Conservation (phyloP, 2,888 invertebrate genomes). For the Diarsia dahlii region DNA sequence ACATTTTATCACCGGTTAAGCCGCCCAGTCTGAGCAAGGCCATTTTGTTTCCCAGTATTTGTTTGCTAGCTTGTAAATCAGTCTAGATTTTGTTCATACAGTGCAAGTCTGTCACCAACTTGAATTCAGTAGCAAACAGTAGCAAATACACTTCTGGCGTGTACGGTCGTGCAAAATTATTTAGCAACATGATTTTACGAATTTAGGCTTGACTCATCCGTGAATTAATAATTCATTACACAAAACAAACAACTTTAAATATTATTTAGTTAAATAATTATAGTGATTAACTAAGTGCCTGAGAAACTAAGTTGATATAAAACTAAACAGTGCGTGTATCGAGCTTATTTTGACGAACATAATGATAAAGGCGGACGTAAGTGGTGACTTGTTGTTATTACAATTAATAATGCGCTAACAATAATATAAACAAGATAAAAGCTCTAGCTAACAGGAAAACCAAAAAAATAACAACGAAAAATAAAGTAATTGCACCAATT, state of each 20-base stretch:
- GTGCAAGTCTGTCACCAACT: background rate
- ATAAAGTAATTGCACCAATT: background rate
- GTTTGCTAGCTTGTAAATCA: background rate
- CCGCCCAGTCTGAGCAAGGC: background rate
- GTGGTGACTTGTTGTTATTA: slow-evolving; percentile 7
- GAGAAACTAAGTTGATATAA: slow-evolving; percentile 1
- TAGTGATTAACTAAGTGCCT: slow-evolving; percentile 4
- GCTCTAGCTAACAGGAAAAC: background rate
- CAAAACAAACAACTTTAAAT: background rate
- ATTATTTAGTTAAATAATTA: background rate
- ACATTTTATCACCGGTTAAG: background rate
- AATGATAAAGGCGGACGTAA: slow-evolving; percentile 25
- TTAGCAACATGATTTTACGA: slow-evolving; percentile 19
- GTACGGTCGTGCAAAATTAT: slow-evolving; percentile 16
- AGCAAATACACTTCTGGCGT: background rate
- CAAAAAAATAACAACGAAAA: background rate
- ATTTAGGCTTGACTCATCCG: background rate
- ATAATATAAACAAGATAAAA: background rate
- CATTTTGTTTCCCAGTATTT: background rate
- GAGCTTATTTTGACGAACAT: slow-evolving; percentile 17
- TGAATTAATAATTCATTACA: background rate
- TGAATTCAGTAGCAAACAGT: slow-evolving; percentile 39
- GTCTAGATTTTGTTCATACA: slow-evolving; percentile 10
- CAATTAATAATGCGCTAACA: background rate
- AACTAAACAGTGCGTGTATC: background rate